Evolutionary conservation across 1,140 invertebrate species (phyloP).

Genomic region (Meloidogyne hapla): DNA sequence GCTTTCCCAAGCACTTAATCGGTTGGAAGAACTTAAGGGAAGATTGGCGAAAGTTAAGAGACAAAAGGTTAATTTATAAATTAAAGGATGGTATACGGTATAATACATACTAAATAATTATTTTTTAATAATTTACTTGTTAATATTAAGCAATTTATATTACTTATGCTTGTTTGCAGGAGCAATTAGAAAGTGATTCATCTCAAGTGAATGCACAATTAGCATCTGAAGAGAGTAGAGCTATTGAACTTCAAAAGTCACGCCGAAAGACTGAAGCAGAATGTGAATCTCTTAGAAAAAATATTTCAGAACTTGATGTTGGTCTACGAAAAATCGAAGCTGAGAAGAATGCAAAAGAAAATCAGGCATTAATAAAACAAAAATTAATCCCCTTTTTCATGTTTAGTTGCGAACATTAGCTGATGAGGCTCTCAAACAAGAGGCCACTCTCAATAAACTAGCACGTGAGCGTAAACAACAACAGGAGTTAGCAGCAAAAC

Average conservation of each 20-base stretch:
- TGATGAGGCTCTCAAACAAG: constrained; percentile 97
- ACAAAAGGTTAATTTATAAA: constrained; percentile 12
- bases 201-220: constrained; percentile 39
- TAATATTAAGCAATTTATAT: too few species aligned
- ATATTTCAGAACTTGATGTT: constrained; percentile 64
- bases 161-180: constrained; percentile 16
- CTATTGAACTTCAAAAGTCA: constrained; percentile 39
- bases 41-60: constrained; percentile 31
- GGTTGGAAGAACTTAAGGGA: constrained; percentile 46
- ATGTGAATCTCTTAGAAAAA: constrained; percentile 56
- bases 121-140: too few species aligned
- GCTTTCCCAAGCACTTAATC: constrained; percentile 7
- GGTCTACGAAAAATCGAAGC: constrained; percentile 69
- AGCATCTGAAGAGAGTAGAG: constrained; percentile 50
- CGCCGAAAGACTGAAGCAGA: constrained; percentile 57
- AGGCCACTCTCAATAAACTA: constrained; percentile 96
- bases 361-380: constrained; percentile 69
- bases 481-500: constrained; percentile 83
- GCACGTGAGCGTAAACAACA: constrained; percentile 97
- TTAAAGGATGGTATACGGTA: not conserved
- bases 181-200: constrained; percentile 28
- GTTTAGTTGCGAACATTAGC: constrained; percentile 98
- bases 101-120: too few species aligned
- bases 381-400: constrained; percentile 72
- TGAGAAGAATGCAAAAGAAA: constrained; percentile 95